Percentiles rank a stretch among this genome's conserved stretches.
Evolutionary conservation across 2,113 vertebrate genomes (phyloP).

Genomic region (Polyodon spathula): DNA sequence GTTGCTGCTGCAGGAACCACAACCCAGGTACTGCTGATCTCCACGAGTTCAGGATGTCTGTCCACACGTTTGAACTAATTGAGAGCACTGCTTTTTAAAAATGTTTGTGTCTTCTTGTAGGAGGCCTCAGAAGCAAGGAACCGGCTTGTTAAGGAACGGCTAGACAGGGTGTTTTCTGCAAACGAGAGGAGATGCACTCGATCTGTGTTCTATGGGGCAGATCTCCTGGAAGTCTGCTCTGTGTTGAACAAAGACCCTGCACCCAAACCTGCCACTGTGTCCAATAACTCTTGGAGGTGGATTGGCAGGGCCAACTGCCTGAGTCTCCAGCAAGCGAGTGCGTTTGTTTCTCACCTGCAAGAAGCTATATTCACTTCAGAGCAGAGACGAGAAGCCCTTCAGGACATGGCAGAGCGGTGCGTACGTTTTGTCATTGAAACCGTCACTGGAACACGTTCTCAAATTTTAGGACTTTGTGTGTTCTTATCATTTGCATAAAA

Average conservation of each 20-base stretch:
- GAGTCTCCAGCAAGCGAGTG: constrained; percentile 40
- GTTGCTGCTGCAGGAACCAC: constrained; percentile 16
- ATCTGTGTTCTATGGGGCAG: constrained; percentile 73
- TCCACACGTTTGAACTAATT: no score
- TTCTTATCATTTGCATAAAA: no score
- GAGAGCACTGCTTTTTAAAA: no score
- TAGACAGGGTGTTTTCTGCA: constrained; percentile 65
- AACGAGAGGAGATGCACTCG: constrained; percentile 78
- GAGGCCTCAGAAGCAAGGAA: constrained; percentile 74
- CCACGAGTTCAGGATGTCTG: no score
- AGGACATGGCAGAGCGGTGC: constrained; percentile 57
- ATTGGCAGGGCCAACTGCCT: constrained; percentile 60
- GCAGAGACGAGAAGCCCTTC: constrained; percentile 43
- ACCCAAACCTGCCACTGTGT: constrained; percentile 25
- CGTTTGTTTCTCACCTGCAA: constrained; percentile 43
- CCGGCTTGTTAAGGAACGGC: constrained; percentile 70
- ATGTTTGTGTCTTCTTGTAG: constrained; percentile 41
- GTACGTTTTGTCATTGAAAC: not conserved
- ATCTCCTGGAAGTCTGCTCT: constrained; percentile 66
- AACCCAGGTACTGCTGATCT: constrained; percentile 33
- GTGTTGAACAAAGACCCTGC: constrained; percentile 26
- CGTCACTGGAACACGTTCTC: no score
- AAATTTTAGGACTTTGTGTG: no score
- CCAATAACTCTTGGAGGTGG: constrained; percentile 56
- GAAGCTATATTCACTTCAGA: constrained; percentile 47